Base-by-base conservation (phyloP, 2,797 vertebrate species). In the Gorsachius magnificus region DNA sequence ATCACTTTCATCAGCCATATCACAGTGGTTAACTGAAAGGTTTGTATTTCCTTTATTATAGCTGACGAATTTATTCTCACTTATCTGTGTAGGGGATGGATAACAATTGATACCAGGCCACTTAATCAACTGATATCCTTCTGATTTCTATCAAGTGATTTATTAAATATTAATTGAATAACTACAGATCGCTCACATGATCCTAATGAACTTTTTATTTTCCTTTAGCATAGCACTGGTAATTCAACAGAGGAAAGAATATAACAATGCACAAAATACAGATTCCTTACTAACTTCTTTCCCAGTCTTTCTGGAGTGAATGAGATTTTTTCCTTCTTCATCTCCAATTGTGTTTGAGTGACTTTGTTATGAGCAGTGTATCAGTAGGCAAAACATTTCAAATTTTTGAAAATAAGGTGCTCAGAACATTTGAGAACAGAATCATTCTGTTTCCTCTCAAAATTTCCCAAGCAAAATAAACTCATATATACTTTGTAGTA, bases 131-230 rank as follows among this genome's bases (percentile, higher is more conserved):
- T 24, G 26, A 63, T 63, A 51, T 6, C 18, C 22, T 83, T 72
- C 56, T 60, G 56, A 63, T 75, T 90, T 87, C 43, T 57, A 83
- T 41, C 36, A 82, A 75, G n/a, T 18, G 15, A 78, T 68, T 56
- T 86, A 68, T 84, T 79, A 91, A 92, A 56, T 89, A 82, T 68
- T 88, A 92, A 74, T 29, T 63, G 6, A 92, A 41, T 82, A 91
- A 75, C 31, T 89, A 53, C 11, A 63, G 13, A 65, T 80, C 72
- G 15, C 12, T 80, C 72, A 77, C 24, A 51, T 1, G 3, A 80
- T 66, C 11, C 29, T 80, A 71, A 84, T 17, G 2, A 29, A 48
- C 0, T 38, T 77, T 50, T n/a, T 41, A 45, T 38, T 41, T 50
- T 41, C 3, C 9, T 82, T 72, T 50, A 72, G 15, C 19, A n/a